phyloP scores from a whole-genome alignment of 2,797 vertebrate genomes.

The Protosalanx chinensis region DNA sequence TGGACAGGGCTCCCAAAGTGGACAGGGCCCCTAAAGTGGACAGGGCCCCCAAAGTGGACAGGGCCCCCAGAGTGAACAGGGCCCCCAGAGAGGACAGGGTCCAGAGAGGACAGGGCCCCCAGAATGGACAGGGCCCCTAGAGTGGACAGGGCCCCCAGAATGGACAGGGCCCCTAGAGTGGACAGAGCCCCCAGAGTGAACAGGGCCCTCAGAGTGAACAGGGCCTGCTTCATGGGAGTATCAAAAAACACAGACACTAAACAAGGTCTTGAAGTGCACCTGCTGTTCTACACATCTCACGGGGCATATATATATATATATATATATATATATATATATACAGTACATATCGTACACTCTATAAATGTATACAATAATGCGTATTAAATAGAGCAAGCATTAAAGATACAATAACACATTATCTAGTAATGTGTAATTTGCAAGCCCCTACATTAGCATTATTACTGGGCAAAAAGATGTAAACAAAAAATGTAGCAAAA shows the following conservation, averaged over 20 bases:
- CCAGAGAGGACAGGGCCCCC: not conserved
- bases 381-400: conserved; percentile 61
- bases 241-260: not conserved
- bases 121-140: not conserved
- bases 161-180: not conserved
- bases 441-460: conserved; percentile 61
- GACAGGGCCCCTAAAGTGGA: too few relatives aligned
- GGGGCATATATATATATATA: conserved; percentile 37
- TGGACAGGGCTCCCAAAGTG: not conserved
- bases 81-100: not conserved
- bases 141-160: too few relatives aligned
- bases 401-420: conserved; percentile 39
- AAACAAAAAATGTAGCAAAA: conserved; percentile 69
- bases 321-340: too few relatives aligned
- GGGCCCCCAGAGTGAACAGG: not conserved
- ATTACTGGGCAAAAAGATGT: conserved; percentile 60
- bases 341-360: conserved; percentile 38
- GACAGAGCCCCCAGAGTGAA: too few relatives aligned
- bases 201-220: not conserved
- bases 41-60: not conserved
- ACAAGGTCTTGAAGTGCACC: not conserved
- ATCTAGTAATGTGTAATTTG: conserved; percentile 42
- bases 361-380: conserved; percentile 57
- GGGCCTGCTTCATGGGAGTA: not conserved
- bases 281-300: conserved; percentile 35